Percentiles rank a stretch among this genome's conserved stretches.
These are phyloP conservation scores for Condylura cristata DNA, from an alignment of 2,113 vertebrate species.

Conservation along the genomic window DNA sequence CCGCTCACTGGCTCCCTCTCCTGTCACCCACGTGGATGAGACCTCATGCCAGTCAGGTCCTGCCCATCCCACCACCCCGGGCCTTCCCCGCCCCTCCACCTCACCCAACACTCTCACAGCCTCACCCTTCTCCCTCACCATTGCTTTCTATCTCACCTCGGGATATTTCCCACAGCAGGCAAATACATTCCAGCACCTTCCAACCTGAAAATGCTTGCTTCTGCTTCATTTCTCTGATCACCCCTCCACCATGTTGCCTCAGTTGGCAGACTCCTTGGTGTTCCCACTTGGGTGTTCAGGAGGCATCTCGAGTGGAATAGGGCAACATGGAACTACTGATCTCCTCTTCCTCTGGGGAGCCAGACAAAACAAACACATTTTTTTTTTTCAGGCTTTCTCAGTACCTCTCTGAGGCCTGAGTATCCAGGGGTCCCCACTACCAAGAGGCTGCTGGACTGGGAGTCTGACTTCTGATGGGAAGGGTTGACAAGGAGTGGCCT, in stretches of 20 bases:
- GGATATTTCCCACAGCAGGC: not conserved
- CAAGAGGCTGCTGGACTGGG: not conserved
- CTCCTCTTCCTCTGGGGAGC: not conserved
- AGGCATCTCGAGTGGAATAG: not conserved
- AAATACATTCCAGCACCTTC: not conserved
- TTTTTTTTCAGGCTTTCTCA: not conserved
- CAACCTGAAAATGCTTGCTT: not conserved
- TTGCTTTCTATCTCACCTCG: not conserved
- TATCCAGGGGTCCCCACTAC: not conserved
- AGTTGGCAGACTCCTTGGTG: not conserved
- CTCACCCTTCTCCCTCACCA: not conserved
- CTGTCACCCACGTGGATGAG: not conserved
- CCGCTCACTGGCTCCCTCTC: not conserved
- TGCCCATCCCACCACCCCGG: not conserved
- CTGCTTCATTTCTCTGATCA: not conserved
- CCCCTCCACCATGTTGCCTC: not conserved
- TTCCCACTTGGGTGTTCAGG: not conserved
- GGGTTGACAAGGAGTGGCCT: not conserved
- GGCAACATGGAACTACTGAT: not conserved
- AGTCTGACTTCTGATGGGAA: not conserved
- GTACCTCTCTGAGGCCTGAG: not conserved
- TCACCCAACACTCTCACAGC: accelerated
- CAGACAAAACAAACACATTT: not conserved
- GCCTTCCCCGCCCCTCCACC: not conserved
- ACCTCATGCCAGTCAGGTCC: not conserved